phyloP scores from a whole-genome alignment of 2,797 vertebrate genomes.

The Sebastolobus alascanus region DNA sequence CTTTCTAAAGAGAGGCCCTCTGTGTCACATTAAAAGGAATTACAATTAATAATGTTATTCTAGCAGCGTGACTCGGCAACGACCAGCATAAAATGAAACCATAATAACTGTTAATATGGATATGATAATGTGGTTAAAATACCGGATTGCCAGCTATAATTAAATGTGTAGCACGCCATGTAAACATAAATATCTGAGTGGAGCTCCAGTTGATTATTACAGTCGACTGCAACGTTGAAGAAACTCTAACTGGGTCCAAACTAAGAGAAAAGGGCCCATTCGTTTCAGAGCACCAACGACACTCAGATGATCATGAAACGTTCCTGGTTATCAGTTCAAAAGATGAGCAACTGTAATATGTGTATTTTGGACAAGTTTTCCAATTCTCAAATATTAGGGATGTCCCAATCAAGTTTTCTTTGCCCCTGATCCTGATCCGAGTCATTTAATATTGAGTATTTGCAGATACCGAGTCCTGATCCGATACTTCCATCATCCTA shows the following conservation, averaged over 20 bases:
- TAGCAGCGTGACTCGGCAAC: conserved; percentile 42
- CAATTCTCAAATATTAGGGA: not conserved
- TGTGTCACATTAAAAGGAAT: conserved; percentile 70
- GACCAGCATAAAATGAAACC: conserved; percentile 46
- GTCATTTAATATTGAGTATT: not conserved
- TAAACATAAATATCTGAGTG: conserved; percentile 1
- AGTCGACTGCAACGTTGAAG: not conserved
- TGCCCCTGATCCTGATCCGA: not conserved
- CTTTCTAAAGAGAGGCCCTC: conserved; percentile 61
- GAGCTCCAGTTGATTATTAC: not conserved
- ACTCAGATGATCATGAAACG: too few relatives aligned
- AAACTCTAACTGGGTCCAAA: not conserved
- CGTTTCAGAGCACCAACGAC: too few relatives aligned
- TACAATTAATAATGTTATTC: conserved; percentile 75
- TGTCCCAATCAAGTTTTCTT: not conserved
- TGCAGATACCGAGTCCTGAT: not conserved
- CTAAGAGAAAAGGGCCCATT: not conserved
- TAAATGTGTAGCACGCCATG: conserved; percentile 4
- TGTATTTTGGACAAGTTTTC: not conserved
- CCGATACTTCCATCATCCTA: not conserved
- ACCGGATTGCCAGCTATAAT: conserved; percentile 39
- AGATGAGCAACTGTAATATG: not conserved
- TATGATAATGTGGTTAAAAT: conserved; percentile 41
- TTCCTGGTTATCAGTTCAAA: not conserved
- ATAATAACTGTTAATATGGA: conserved; percentile 50